Evolutionary conservation across 2,113 vertebrate genomes (phyloP), one percentile per base, ranked within the genome.

Genomic region (Percopsis transmontana): DNA sequence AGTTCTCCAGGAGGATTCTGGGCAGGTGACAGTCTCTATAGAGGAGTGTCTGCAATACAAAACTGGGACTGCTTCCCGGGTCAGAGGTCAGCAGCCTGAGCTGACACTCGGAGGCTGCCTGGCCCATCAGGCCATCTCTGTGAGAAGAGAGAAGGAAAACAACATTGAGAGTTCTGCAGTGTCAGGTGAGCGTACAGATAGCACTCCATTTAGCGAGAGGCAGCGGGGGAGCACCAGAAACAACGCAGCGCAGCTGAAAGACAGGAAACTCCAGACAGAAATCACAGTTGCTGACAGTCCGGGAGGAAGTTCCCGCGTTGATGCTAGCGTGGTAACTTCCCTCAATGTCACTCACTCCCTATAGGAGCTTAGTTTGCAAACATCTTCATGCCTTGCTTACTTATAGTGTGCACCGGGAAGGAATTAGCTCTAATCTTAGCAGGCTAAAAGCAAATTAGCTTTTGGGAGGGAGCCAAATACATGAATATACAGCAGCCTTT

Each of bases 41-140:
- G 39, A 99, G 91, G 51, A 98, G 79, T 9, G 92, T 92, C 87
- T 87, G 91, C 85, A 98, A 90, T 62, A 98, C 91, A 79, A 98
- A 90, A 85, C 90, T 92, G 82, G 93, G 92, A 88, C 93, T 94
- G 88, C 84, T 92, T 79, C 81, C 88, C 0, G 96, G 96, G 88
- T 96, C 96, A 88, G 95, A 95, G 88, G 94, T 92, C 72, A 97
- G 89, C 76, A 98, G 90, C 87, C 92, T 96, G 84, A 98, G 90
- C 52, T 93, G 94, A 90, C 93, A 94, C 68, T 89, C 73, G 60
- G 88, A 66, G 62, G 90, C 89, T 81, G 91, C 85, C 88, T 88
- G 88, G 87, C 89, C 87, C 76, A 83, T 62, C 88, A 92, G 91
- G 68, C 89, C 85, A 74, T 85, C 88, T 89, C 96, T 97, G 92